Conservation (phyloP, 2,113 vertebrate genomes). For the Fukomys damarensis region DNA sequence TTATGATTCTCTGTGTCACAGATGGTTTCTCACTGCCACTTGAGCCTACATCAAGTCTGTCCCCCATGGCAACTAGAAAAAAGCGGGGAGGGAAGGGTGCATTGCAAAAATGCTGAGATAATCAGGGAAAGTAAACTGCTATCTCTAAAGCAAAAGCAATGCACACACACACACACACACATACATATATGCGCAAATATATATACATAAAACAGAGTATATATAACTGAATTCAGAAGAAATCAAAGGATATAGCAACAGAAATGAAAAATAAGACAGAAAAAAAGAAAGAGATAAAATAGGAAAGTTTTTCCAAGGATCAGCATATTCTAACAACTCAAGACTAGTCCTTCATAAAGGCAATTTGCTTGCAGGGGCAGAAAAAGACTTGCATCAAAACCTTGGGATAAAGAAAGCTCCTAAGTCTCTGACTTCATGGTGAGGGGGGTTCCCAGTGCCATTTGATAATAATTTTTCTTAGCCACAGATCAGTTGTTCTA, state of each 20-base stretch:
- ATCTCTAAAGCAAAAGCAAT: constrained; percentile 6
- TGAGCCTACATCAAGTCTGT: constrained; percentile 76
- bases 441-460: not conserved
- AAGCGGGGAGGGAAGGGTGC: not conserved
- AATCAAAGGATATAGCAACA: not conserved
- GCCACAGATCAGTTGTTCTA: not conserved
- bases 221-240: not conserved
- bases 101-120: constrained; percentile 54
- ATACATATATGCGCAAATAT: not conserved
- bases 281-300: not conserved
- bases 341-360: constrained; percentile 32
- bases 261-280: constrained; percentile 48
- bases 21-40: constrained; percentile 74
- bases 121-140: constrained; percentile 2
- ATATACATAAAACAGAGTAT: not conserved
- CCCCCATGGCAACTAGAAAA: constrained; percentile 69
- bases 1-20: constrained; percentile 73
- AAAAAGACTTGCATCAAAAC: constrained; percentile 18
- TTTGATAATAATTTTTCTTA: not conserved
- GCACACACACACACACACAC: too few relatives aligned
- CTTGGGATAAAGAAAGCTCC: not conserved
- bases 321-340: constrained; percentile 31
- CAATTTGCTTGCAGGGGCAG: constrained; percentile 2
- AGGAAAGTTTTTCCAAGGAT: not conserved
- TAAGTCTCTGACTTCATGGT: not conserved